Percentiles rank a stretch among this genome's conserved stretches.
Conservation (phyloP, 2,888 invertebrate genomes). For the Lymantria dispar region DNA sequence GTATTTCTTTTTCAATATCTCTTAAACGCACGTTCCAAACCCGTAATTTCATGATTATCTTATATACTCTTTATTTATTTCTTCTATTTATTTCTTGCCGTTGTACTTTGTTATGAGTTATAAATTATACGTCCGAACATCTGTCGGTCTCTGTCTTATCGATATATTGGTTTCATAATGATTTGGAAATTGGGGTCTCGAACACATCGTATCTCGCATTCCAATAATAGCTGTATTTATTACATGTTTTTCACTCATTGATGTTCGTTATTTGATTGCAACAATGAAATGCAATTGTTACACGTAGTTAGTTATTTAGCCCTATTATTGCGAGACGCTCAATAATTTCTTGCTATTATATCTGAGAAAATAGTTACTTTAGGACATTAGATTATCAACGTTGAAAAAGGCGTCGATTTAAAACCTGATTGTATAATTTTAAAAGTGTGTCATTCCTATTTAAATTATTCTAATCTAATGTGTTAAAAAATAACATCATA, state of each 20-base stretch:
- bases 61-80: constrained; percentile 49
- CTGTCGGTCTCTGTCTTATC: constrained; percentile 38
- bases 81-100: constrained; percentile 33
- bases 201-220: constrained; percentile 15
- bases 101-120: constrained; percentile 39
- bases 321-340: constrained; percentile 5
- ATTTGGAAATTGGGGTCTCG: constrained; percentile 46
- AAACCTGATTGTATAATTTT: not conserved
- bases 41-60: constrained; percentile 60
- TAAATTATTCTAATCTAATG: no score
- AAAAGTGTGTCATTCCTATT: no score
- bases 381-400: not conserved
- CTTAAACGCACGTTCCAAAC: constrained; percentile 45
- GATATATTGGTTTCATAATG: constrained; percentile 51
- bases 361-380: not conserved
- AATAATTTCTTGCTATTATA: constrained; percentile 1
- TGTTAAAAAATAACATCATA: no score
- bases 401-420: not conserved
- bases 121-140: constrained; percentile 57
- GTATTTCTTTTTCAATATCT: constrained; percentile 21
- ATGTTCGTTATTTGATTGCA: constrained; percentile 11
- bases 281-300: constrained; percentile 11
- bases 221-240: constrained; percentile 20
- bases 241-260: constrained; percentile 16
- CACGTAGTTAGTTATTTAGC: constrained; percentile 18